These are phyloP conservation scores for Aphyosemion australe DNA, from an alignment of 2,113 vertebrate species.

Conservation along the genomic window DNA sequence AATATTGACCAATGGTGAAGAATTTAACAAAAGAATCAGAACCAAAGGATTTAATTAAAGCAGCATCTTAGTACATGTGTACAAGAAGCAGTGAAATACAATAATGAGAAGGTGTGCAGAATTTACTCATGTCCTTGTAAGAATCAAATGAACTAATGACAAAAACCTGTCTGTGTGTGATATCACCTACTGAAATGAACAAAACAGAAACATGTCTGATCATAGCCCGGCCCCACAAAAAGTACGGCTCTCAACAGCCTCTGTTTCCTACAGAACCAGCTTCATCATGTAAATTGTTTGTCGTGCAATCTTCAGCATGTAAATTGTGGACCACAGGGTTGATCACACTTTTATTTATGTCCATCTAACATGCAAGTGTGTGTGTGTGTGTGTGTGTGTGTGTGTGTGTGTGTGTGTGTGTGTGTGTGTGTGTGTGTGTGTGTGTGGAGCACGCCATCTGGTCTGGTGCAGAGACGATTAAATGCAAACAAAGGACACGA, in stretches of 20 bases:
- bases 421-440: slow-evolving; percentile 5
- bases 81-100: no score
- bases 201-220: not conserved
- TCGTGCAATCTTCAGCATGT: slow-evolving; percentile 36
- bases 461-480: slow-evolving; percentile 60
- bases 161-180: not conserved
- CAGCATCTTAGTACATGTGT: no score
- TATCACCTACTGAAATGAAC: not conserved
- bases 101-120: no score
- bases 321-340: slow-evolving; percentile 18
- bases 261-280: not conserved
- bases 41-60: no score
- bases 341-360: slow-evolving; percentile 19
- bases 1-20: no score
- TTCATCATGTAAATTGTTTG: slow-evolving; percentile 33
- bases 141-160: no score
- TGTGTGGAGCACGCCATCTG: slow-evolving; percentile 61
- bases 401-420: slow-evolving; percentile 1
- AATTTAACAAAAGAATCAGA: no score
- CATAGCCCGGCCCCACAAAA: not conserved
- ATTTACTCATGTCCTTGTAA: no score
- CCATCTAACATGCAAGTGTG: not conserved
- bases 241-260: not conserved
- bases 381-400: slow-evolving; percentile 14
- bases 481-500: slow-evolving; percentile 75